Evolutionary conservation across 2,797 vertebrate species (phyloP).

Genomic region (Molossus molossus): DNA sequence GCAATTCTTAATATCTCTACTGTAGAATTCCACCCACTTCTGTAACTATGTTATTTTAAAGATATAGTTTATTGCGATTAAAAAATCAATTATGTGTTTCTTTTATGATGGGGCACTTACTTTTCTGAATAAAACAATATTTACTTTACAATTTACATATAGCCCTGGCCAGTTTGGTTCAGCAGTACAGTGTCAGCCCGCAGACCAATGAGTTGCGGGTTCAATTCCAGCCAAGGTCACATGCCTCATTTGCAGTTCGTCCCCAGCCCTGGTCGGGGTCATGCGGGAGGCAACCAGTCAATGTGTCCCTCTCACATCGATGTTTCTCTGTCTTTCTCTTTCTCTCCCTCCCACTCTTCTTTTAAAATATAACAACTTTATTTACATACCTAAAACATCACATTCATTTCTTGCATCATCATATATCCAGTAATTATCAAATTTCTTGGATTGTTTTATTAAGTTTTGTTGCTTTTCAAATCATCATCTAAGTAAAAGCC

Average conservation of each 20-base stretch:
- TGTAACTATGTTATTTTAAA: conserved; percentile 14
- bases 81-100: not conserved
- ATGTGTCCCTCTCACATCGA: too few species aligned
- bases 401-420: not conserved
- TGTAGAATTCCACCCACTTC: not conserved
- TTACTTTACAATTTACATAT: not conserved
- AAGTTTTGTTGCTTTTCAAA: not conserved
- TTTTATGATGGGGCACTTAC: not conserved
- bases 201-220: too few species aligned
- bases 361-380: conserved; percentile 14
- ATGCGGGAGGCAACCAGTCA: too few species aligned
- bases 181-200: too few species aligned
- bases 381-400: not conserved
- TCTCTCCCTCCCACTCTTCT: not conserved
- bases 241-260: too few species aligned
- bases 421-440: not conserved
- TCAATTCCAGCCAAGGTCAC: too few species aligned
- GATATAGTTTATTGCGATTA: not conserved
- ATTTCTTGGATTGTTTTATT: not conserved
- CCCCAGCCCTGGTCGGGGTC: too few species aligned
- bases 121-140: not conserved
- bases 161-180: too few species aligned
- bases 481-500: not conserved
- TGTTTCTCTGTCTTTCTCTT: too few species aligned
- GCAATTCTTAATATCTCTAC: not conserved